Conservation (phyloP, 2,797 vertebrate genomes). For the Enteromius afrohamiltoni region DNA sequence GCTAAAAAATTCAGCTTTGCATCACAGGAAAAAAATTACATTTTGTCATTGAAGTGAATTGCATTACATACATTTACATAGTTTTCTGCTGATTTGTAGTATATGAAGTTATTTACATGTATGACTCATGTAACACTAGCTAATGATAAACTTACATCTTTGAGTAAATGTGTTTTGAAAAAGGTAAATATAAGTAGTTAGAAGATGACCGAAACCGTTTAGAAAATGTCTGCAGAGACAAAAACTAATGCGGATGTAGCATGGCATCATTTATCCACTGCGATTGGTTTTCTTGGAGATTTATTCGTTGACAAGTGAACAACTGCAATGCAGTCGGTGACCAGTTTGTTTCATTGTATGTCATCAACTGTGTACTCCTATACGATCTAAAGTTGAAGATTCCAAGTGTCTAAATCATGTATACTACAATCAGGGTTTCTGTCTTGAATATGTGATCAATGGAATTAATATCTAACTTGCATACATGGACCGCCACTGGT, state of each 20-base stretch:
- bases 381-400: not conserved
- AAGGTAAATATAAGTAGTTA: not conserved
- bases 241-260: not conserved
- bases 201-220: not conserved
- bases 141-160: not conserved
- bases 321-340: not conserved
- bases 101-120: not conserved
- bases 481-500: not conserved
- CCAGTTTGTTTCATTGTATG: not conserved
- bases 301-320: not conserved
- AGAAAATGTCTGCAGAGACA: not conserved
- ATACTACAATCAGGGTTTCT: not conserved
- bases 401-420: not conserved
- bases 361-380: not conserved
- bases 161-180: not conserved
- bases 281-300: not conserved
- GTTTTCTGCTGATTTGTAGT: not conserved
- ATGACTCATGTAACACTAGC: not conserved
- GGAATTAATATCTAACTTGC: conserved; percentile 14
- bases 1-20: not conserved
- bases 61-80: not conserved
- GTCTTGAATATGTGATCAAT: conserved; percentile 1
- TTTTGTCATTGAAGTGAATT: not conserved
- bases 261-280: not conserved
- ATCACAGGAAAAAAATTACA: not conserved